These are phyloP conservation scores for Linnaemya tessellans DNA, from an alignment of 2,888 invertebrate species.

Conservation along the genomic window DNA sequence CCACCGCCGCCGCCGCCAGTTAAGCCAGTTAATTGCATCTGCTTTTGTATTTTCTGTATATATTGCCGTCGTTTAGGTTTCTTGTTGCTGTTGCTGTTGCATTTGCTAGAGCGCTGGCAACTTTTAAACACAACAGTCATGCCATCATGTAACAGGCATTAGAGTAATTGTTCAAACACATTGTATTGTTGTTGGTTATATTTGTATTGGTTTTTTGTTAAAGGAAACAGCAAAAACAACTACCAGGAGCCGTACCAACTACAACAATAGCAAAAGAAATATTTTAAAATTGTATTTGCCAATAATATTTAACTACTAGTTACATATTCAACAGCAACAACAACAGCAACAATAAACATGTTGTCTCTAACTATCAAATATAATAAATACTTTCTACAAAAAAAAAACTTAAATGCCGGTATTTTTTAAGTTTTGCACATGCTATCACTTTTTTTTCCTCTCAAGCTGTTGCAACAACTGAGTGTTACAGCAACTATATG, in stretches of 20 bases:
- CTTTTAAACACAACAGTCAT: constrained; percentile 34
- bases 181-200: constrained; percentile 33
- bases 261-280: constrained; percentile 2
- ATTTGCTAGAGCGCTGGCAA: constrained; percentile 3
- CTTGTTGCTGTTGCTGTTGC: constrained; percentile 17
- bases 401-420: constrained; percentile 59
- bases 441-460: constrained; percentile 41
- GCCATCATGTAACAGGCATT: constrained; percentile 65
- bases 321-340: constrained; percentile 42
- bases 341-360: constrained; percentile 28
- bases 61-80: constrained; percentile 20
- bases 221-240: constrained; percentile 16
- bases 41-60: not conserved
- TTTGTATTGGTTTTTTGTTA: constrained; percentile 12
- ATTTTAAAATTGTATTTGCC: constrained; percentile 43
- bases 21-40: constrained; percentile 35
- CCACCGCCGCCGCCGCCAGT: not conserved
- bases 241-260: not conserved
- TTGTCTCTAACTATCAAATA: constrained; percentile 25
- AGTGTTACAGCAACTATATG: not conserved
- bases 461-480: constrained; percentile 32
- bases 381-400: constrained; percentile 53
- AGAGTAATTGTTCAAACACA: constrained; percentile 60
- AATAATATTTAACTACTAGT: constrained; percentile 62
- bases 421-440: constrained; percentile 45